These are phyloP conservation scores for Tragelaphus strepsiceros DNA, from an alignment of 2,113 vertebrate genomes.

Conservation along the genomic window DNA sequence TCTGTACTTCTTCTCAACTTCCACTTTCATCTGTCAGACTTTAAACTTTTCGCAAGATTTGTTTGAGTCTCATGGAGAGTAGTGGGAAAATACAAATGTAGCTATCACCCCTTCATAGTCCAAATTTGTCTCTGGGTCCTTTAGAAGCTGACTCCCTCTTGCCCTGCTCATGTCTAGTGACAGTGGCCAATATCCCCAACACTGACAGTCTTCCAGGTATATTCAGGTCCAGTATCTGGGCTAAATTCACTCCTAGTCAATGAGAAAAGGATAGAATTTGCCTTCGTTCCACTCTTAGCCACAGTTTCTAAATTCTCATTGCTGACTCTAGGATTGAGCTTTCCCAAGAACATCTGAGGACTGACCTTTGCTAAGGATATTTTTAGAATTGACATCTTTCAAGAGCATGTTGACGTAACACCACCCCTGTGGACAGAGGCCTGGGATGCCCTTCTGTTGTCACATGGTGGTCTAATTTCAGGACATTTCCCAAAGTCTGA, in stretches of 20 bases:
- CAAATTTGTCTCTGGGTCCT: not conserved
- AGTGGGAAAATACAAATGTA: not conserved
- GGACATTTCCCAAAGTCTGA: not conserved
- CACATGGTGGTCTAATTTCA: not conserved
- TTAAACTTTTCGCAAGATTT: not conserved
- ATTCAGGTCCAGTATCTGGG: not conserved
- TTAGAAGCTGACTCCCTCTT: not conserved
- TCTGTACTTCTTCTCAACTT: no score
- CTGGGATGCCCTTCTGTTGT: accelerated
- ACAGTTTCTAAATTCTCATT: not conserved
- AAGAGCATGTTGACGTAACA: not conserved
- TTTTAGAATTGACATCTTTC: not conserved
- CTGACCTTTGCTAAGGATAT: not conserved
- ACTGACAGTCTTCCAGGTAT: not conserved
- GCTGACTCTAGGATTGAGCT: not conserved
- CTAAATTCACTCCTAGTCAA: not conserved
- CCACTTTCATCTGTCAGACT: not conserved
- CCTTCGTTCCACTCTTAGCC: not conserved
- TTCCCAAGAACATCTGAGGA: not conserved
- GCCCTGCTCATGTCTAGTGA: not conserved
- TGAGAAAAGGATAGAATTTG: not conserved
- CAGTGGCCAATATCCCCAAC: not conserved
- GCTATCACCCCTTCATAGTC: not conserved
- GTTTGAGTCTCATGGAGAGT: not conserved
- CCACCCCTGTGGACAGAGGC: no score